Evolutionary conservation across 2,797 vertebrate species (phyloP).

Genomic region (Eurystomus glaucurus): DNA sequence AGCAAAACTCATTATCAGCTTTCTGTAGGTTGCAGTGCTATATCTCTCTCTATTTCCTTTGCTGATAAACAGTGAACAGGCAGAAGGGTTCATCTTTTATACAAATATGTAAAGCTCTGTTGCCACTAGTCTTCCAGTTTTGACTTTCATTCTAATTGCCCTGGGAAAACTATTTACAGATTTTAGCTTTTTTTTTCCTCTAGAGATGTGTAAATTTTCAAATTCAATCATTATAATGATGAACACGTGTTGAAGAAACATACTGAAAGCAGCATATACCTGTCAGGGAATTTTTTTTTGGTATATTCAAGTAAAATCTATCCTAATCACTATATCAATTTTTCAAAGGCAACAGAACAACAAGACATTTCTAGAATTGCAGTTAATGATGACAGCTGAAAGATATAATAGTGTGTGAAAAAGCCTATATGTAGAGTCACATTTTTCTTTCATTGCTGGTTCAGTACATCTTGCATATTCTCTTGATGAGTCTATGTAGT

Average conservation of each 20-base stretch:
- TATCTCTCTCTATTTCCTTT: not conserved
- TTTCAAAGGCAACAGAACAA: slow-evolving; percentile 60
- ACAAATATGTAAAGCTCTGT: slow-evolving; percentile 66
- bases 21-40: not conserved
- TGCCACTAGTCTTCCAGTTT: slow-evolving; percentile 64
- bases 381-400: slow-evolving; percentile 68
- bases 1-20: slow-evolving; percentile 40
- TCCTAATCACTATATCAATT: slow-evolving; percentile 51
- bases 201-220: slow-evolving; percentile 71
- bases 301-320: slow-evolving; percentile 44
- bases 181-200: slow-evolving; percentile 46
- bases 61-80: slow-evolving; percentile 47
- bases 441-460: slow-evolving; percentile 38
- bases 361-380: slow-evolving; percentile 24
- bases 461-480: slow-evolving; percentile 13
- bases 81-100: slow-evolving; percentile 51
- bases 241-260: slow-evolving; percentile 68
- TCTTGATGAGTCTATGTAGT: slow-evolving; percentile 28
- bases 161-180: slow-evolving; percentile 68
- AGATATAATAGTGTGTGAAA: slow-evolving; percentile 28
- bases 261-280: slow-evolving; percentile 54
- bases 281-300: slow-evolving; percentile 65
- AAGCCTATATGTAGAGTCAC: not conserved
- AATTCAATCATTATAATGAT: slow-evolving; percentile 73
- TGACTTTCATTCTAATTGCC: slow-evolving; percentile 79